Percentiles rank a stretch among this genome's conserved stretches.
Conservation (phyloP, 2,888 invertebrate genomes). For the Escarpia spicata region DNA sequence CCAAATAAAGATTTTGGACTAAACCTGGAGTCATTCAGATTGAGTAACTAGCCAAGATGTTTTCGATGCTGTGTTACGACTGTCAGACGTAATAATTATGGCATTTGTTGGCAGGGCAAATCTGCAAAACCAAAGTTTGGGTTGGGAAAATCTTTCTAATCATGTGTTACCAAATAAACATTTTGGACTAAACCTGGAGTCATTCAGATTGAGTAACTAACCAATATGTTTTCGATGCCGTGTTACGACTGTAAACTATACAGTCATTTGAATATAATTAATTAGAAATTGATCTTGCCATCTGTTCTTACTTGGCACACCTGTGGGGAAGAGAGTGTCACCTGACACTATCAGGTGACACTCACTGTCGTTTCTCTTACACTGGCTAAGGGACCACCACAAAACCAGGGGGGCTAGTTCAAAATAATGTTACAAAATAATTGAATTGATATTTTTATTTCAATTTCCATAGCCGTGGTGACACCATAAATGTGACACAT, state of each 20-base stretch:
- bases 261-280: neutral
- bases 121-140: neutral
- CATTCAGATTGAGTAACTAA: neutral
- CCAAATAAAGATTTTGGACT: neutral
- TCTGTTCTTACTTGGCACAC: neutral
- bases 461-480: neutral
- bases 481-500: neutral
- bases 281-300: neutral
- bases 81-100: neutral
- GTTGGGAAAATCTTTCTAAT: neutral
- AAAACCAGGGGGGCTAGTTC: neutral
- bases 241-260: neutral
- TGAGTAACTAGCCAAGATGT: neutral
- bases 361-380: neutral
- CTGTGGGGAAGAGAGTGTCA: neutral
- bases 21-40: neutral
- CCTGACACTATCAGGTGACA: neutral
- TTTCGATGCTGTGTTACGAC: neutral
- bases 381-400: neutral
- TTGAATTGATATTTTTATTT: neutral
- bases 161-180: neutral
- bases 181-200: neutral
- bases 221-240: neutral
- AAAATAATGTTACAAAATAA: neutral
- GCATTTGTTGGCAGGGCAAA: neutral